A percentile compares a stretch with the other conserved stretches of the same genome.
These are phyloP conservation scores for Ondatra zibethicus DNA, from an alignment of 2,113 vertebrate genomes.

Conservation along the genomic window DNA sequence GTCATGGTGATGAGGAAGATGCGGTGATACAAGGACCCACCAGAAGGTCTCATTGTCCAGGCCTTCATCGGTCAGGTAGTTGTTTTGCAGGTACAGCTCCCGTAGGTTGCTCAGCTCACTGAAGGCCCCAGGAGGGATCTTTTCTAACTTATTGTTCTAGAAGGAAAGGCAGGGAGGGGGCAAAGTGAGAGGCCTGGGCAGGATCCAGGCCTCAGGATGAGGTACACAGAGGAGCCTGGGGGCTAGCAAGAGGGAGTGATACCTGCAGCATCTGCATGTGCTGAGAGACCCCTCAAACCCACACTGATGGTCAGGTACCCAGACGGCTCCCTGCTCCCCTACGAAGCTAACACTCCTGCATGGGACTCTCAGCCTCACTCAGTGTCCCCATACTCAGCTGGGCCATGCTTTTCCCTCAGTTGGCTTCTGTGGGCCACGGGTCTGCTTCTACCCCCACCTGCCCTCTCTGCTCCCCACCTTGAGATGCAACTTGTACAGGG, in stretches of 20 bases:
- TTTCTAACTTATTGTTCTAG: constrained; percentile 97
- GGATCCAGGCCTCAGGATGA: neutral
- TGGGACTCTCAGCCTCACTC: neutral
- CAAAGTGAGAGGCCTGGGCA: neutral
- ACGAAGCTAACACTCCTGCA: neutral
- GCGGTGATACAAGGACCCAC: constrained; percentile 82
- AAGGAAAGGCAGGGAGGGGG: neutral
- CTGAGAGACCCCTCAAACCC: neutral
- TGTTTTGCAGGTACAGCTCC: constrained; percentile 97
- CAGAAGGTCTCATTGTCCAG: constrained; percentile 97
- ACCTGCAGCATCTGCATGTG: neutral
- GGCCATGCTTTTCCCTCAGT: neutral
- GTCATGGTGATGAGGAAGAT: accelerated
- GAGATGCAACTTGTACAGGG: constrained; percentile 94
- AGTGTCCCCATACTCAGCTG: neutral
- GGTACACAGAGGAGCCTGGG: neutral
- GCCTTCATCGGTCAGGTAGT: constrained; percentile 94
- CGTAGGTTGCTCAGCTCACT: constrained; percentile 91
- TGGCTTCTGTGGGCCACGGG: neutral
- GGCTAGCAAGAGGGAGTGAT: neutral
- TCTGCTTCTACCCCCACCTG: neutral
- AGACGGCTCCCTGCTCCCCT: neutral
- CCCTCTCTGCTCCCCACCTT: constrained; percentile 88
- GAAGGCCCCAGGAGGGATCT: constrained; percentile 95
- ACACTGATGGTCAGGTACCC: neutral